Base-by-base conservation (phyloP, 2,797 vertebrate species). In the Phoxinus dragarum region DNA sequence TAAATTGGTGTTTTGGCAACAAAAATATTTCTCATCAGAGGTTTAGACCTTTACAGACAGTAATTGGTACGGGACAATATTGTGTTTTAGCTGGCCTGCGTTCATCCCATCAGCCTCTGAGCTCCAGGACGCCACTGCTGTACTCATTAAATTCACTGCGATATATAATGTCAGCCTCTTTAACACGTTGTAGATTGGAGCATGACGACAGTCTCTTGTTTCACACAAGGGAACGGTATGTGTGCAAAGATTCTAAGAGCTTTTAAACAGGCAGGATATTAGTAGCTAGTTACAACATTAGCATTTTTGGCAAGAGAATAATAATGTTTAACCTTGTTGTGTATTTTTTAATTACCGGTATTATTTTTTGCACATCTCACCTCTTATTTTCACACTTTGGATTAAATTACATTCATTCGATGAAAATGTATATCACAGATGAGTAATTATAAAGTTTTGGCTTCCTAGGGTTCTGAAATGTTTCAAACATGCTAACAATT, bases 1-100 rank as follows among this genome's bases (percentile, higher is more conserved):
- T 94, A 94, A 94, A 92, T 88, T 88, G 85, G 73, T 84, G 66
- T 90, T 86, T 93, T 93, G 90, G 90, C 90, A 91, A 89, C 84
- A 83, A 81, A 90, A 91, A 92, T 90, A 89, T 75, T 88, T 91
- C 85, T 90, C 84, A 73, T 88, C 86, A 42, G 88, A 88, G 80
- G 91, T 81, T 90, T 91, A 90, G 93, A 92, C 91, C 90, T 92
- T 89, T 84, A 3, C 68, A 91, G 91, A 90, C 85, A 88, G 81
- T 90, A 93, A 92, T 91, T 93, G 91, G 84, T 81, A 84, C 47
- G 80, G 88, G 69, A 38, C 64, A 59, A 73, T 54, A 74, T 80
- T 74, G 69, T 84, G 36, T 84, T 69, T 59, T 68, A 68, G 80
- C 44, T 73, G 80, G 64, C 40, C 76, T 79, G 66, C 56, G 34